Evolutionary conservation across 2,888 invertebrate genomes (phyloP), one percentile per base, ranked within the genome.

Genomic region (Metopia argyrocephala): DNA sequence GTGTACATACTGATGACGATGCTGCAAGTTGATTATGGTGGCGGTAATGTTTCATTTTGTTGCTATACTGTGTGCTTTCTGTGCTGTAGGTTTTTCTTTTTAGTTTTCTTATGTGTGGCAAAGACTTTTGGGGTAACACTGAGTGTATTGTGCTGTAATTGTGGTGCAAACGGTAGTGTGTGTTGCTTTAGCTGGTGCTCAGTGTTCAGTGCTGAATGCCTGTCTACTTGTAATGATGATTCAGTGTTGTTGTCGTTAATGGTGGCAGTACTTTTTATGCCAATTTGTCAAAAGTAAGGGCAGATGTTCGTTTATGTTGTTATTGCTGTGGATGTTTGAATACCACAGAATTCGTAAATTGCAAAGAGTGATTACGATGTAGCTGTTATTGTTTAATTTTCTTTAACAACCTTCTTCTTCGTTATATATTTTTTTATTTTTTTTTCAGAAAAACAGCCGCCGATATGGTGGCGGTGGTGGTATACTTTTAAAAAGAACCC

Each of bases 41-140:
- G 81, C 78, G 81, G 78, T 78, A 81, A 81, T 75, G 56, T 70
- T 82, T 74, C 76, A 82, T 79, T 79, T 82, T 82, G 76, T 76
- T n/a, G 25, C 31, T 69, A 76, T 59, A 27, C 59, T 81, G 64
- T 74, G n/a, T 59, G 45, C 28, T 68, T 46, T 56, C 18, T 50
- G 2, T 62, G 48, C n/a, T 48, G 48, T 18, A n/a, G 20, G 3
- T 64, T 48, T 9, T 57, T 57, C 20, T 46, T 15, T 68, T 28
- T 21, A 9, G 48, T 25, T 23, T 54, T 9, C 20, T 3, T 54
- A 20, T 61, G 31, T n/a, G 52, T 76, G 20, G 48, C 6, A 20
- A n/a, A 62, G 56, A 56, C 68, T 69, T 70, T 69, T 69, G 78
- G 38, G 65, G 46, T 69, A 65, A 65, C 38, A 38, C 38, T 28